Conservation (phyloP, 1,140 invertebrate genomes). For the Drosophila ficusphila region DNA sequence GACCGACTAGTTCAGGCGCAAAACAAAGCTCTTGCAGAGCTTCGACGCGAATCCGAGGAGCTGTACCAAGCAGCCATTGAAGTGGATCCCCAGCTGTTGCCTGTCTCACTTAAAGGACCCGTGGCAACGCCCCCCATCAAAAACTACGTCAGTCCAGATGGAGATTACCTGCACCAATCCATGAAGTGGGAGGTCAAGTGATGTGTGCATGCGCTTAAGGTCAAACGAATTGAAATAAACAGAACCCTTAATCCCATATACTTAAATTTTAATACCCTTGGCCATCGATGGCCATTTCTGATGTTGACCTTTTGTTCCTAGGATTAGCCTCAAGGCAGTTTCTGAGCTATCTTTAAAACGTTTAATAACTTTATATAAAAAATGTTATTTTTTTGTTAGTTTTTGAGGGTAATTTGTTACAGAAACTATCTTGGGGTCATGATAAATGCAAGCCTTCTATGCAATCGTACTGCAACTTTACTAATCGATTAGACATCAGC, state of each 20-base stretch:
- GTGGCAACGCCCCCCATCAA: constrained; percentile 91
- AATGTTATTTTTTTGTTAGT: too few relatives aligned
- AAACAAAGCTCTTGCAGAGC: constrained; percentile 90
- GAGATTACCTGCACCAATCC: constrained; percentile 92
- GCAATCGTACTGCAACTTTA: too few relatives aligned
- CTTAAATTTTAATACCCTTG: too few relatives aligned
- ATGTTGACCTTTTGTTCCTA: too few relatives aligned
- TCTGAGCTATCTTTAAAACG: too few relatives aligned
- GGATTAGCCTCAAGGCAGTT: too few relatives aligned
- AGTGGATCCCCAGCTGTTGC: constrained; percentile 89
- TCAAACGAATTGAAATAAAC: constrained; percentile 47
- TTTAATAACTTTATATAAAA: too few relatives aligned
- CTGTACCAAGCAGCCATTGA: constrained; percentile 93
- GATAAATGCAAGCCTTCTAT: too few relatives aligned
- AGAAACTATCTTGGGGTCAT: too few relatives aligned
- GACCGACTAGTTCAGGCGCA: constrained; percentile 89
- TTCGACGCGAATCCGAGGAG: constrained; percentile 91
- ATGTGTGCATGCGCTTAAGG: background rate
- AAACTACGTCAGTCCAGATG: constrained; percentile 91
- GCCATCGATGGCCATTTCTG: background rate
- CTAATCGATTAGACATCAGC: too few relatives aligned
- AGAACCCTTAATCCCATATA: constrained; percentile 3
- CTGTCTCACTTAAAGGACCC: constrained; percentile 88
- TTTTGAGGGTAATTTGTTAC: too few relatives aligned
- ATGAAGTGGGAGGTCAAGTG: constrained; percentile 88